Base-by-base conservation (phyloP, 2,888 invertebrate genomes). In the Mythimna lalbum region DNA sequence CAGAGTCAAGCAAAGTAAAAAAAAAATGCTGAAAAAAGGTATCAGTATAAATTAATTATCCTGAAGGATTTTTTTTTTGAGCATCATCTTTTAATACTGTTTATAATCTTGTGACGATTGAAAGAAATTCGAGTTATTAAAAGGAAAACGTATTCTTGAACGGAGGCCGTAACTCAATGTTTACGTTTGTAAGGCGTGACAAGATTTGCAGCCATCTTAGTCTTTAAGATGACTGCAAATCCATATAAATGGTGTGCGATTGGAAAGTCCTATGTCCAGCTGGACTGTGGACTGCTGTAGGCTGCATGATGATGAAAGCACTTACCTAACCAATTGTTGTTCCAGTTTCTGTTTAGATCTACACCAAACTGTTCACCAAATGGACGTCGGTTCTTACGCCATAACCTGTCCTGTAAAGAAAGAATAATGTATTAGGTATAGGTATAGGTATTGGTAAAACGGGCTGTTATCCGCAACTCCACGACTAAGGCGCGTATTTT, bases 281-380 rank as follows among this genome's bases (percentile, higher is more conserved):
- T n/a, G n/a, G n/a, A n/a, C n/a, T 23, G 23, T 23, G 23, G 23
- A 14, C 50, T 50, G 21, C 2, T 27, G 23, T 14, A 0, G 1
- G 4, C 6, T 53, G 21, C 27, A 27, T 53, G 17, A 53, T 27
- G 4, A 6, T 27, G 53, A 27, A 55, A 10, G 2, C 9, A 84
- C 91, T 90, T 90, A 97, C 97, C 89, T 76, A 96, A 95, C 97
- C 97, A 98, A 78, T 97, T 96, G 87, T 96, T 97, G 75, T 96
- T 97, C 97, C 97, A 98, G 90, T 98, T 98, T 74, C 98, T 96
- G 89, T 98, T 98, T 0, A 97, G 97, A 91, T 98, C 98, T 0
- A 97, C 97, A 6, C 98, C 98, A 72, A 91, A 90, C 81, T 97
- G 97, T 0, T 63, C 55, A 14, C 92, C 95, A 65, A 92, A 93